A percentile compares a stretch with the other conserved stretches of the same genome.
These are phyloP conservation scores for Penaeus chinensis DNA, from an alignment of 1,140 invertebrate species.

Conservation along the genomic window DNA sequence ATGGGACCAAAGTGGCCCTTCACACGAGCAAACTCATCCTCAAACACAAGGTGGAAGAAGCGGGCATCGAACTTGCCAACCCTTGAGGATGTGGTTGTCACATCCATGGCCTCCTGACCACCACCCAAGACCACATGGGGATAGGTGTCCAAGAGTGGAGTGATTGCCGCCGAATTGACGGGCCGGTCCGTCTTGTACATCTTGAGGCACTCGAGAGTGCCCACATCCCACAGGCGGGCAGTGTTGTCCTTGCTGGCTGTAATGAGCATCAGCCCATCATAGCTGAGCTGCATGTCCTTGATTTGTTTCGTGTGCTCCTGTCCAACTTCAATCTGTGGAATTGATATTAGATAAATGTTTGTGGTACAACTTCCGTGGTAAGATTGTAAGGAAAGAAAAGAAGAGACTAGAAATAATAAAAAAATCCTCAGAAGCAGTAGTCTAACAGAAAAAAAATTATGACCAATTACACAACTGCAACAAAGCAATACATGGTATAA, in stretches of 20 bases:
- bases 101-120: slow-evolving; percentile 99
- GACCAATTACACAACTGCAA: too few species aligned
- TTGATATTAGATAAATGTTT: not conserved
- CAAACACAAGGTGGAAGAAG: slow-evolving; percentile 98
- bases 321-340: slow-evolving; percentile 73
- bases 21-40: slow-evolving; percentile 98
- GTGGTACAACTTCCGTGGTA: not conserved
- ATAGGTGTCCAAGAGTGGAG: slow-evolving; percentile 89
- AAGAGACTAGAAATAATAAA: not conserved
- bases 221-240: slow-evolving; percentile 92
- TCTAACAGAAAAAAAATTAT: too few species aligned
- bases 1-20: slow-evolving; percentile 99
- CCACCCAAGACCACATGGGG: slow-evolving; percentile 88
- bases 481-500: too few species aligned
- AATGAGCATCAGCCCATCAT: slow-evolving; percentile 95
- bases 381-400: not conserved
- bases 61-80: slow-evolving; percentile 98
- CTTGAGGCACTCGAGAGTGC: slow-evolving; percentile 86
- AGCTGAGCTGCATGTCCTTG: slow-evolving; percentile 95
- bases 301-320: slow-evolving; percentile 88
- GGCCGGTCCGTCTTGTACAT: slow-evolving; percentile 96
- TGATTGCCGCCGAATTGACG: slow-evolving; percentile 96
- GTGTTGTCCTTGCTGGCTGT: slow-evolving; percentile 95
- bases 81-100: slow-evolving; percentile 95
- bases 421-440: not conserved